Evolutionary conservation across 2,888 invertebrate genomes (phyloP), one percentile per base, ranked within the genome.

Genomic region (Erpobdella octoculata): DNA sequence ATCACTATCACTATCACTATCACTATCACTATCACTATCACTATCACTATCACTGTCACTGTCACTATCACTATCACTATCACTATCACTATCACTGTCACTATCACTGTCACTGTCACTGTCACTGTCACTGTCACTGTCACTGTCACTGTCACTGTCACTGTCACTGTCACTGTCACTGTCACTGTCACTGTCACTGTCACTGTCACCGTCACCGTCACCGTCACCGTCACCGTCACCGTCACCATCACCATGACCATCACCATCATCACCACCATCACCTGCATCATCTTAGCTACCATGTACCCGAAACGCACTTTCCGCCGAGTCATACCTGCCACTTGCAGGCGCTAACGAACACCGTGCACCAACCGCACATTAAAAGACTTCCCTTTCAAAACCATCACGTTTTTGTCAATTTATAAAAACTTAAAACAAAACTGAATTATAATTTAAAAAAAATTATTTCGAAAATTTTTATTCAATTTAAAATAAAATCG

Each of bases 241-340:
- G 5, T 28, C 58, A 9, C n/a, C 58, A 58, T 58, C 18, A 58
- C 58, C 58, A 58, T 28, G 21, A 58, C n/a, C 58, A 58, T 18
- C 58, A 58, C n/a, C 58, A 58, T 18, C 58, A 58, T 18, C 58
- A 58, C 58, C 58, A 58, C 58, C 12, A n/a, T n/a, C n/a, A n/a
- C n/a, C n/a, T n/a, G n/a, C n/a, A n/a, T n/a, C n/a, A n/a, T n/a
- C n/a, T n/a, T 41, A 12, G 12, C 12, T 12, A 12, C 12, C 46
- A 41, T 41, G 46, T 12, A 12, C 9, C 21, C 25, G 21, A 12
- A 9, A n/a, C n/a, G 46, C n/a, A 41, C 12, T 15, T 41, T 41
- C n/a, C n/a, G 46, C n/a, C 46, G 46, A 41, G 12, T 15, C 46
- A 41, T 41, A 41, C 46, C 46, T 12, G n/a, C 46, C 46, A 41